phyloP scores from a whole-genome alignment of 2,888 invertebrate species.

The Diaphora mendica region DNA sequence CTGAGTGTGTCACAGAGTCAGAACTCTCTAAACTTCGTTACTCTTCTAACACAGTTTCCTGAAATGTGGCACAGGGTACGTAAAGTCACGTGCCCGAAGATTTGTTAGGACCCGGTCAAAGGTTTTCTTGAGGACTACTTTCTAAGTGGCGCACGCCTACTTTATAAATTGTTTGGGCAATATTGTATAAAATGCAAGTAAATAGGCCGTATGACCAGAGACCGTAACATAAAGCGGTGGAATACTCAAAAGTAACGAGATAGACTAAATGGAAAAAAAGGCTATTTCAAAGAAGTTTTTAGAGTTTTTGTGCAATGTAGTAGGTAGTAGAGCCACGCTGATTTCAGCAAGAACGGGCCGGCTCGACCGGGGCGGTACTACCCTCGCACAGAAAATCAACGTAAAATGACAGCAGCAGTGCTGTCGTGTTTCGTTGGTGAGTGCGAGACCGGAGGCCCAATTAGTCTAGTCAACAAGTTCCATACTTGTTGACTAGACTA shows the following conservation, averaged over 20 bases:
- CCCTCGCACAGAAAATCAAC: too few relatives aligned
- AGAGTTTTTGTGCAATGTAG: too few relatives aligned
- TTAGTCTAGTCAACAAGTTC: too few relatives aligned
- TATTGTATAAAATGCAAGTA: conserved; percentile 29
- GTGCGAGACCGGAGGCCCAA: too few relatives aligned
- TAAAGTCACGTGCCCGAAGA: conserved; percentile 15
- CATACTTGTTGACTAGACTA: too few relatives aligned
- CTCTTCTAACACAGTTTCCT: conserved; percentile 10
- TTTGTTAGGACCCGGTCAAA: conserved; percentile 34
- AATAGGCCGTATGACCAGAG: conserved; percentile 8
- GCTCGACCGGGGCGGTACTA: too few relatives aligned
- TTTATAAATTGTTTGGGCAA: conserved; percentile 47
- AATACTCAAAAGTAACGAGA: neutral
- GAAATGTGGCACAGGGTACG: conserved; percentile 2
- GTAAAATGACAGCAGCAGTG: too few relatives aligned
- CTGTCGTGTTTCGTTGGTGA: too few relatives aligned
- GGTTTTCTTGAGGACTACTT: conserved; percentile 34
- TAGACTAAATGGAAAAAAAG: neutral
- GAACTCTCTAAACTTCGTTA: conserved; percentile 4
- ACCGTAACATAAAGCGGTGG: neutral
- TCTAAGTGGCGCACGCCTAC: conserved; percentile 28
- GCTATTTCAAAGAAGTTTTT: too few relatives aligned
- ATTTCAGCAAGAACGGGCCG: too few relatives aligned
- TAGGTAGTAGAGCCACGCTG: too few relatives aligned
- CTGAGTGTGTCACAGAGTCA: neutral